Evolutionary conservation across 2,888 invertebrate genomes (phyloP), one percentile per base, ranked within the genome.

Genomic region (Monoplex corrugatus): DNA sequence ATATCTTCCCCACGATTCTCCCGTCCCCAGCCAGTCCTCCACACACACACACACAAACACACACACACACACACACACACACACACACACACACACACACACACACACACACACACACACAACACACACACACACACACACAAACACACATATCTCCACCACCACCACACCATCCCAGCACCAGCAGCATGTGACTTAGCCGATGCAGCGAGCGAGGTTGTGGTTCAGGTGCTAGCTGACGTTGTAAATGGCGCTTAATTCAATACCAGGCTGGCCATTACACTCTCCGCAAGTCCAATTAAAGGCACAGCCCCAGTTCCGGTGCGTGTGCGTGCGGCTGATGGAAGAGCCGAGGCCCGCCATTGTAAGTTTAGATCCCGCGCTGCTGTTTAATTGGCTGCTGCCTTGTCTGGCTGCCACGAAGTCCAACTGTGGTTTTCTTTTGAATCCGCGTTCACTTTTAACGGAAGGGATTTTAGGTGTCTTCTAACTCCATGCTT

Each of bases 191-290:
- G 63, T 68, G 23, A 3, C 19, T 68, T 23, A 72, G 35, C 35
- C 19, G 35, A 35, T 35, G 32, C 16, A 23, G 13, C 13, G 28
- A 23, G 72, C 6, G 28, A 68, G 10, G 63, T 68, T 3, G 5
- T 68, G 63, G 23, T 68, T 5, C 75, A 75, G 5, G 68, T 68
- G 68, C 50, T 50, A 50, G 50, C 50, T 5, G 28, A 28, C 35
- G 75, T 75, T 2, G 75, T 75, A 23, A n/a, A 80, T 80, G 78
- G 35, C 78, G 40, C 78, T 80, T 40, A 80, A 40, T 40, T 80
- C 78, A 40, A 80, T 40, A 80, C 78, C 6, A 19, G 40, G 19
- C 40, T 43, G 40, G 1, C 43, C 78, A 40, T 80, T 35, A 80
- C 40, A 80, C 78, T 80, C 40, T 40, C 19, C 28, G 78, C 40